Percentiles rank a stretch among this genome's conserved stretches.
phyloP scores from a whole-genome alignment of 2,888 invertebrate genomes.

The Drosophila kambysellisi region DNA sequence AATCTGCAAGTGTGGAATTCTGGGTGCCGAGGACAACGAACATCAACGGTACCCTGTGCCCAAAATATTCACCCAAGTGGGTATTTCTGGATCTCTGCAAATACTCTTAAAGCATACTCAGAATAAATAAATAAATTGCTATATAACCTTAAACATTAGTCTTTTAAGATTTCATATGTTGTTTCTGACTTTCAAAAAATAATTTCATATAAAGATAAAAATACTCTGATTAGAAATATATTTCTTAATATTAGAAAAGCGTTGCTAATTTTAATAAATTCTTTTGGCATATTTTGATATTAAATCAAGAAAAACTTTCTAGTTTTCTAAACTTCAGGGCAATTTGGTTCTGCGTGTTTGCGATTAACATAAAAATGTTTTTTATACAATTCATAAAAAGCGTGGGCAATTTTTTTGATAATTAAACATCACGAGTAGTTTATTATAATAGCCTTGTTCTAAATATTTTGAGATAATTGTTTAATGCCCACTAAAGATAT shows the following conservation, averaged over 20 bases:
- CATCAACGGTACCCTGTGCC: slow-evolving; percentile 14
- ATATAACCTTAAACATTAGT: not conserved
- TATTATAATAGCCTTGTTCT: not conserved
- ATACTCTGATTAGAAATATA: too few species aligned
- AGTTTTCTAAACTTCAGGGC: accelerated
- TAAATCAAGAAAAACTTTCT: not conserved
- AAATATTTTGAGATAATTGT: not conserved
- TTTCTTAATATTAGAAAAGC: too few species aligned
- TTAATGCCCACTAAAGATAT: not conserved
- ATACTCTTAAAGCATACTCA: not conserved
- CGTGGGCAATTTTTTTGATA: not conserved
- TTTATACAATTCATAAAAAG: not conserved
- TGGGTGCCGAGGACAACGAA: slow-evolving; percentile 27
- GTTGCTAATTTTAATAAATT: too few species aligned
- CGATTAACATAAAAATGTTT: not conserved
- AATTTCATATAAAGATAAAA: too few species aligned
- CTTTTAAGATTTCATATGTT: not conserved
- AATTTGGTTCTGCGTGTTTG: not conserved
- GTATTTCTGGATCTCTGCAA: not conserved
- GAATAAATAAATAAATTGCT: not conserved
- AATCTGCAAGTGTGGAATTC: slow-evolving; percentile 39
- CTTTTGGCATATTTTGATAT: not conserved
- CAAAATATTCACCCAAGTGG: not conserved
- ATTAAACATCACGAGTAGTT: not conserved
- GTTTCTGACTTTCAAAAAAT: too few species aligned